Percentiles rank a stretch among this genome's conserved stretches.
Conservation (phyloP, 2,113 vertebrate species). For the Myotis brandtii region DNA sequence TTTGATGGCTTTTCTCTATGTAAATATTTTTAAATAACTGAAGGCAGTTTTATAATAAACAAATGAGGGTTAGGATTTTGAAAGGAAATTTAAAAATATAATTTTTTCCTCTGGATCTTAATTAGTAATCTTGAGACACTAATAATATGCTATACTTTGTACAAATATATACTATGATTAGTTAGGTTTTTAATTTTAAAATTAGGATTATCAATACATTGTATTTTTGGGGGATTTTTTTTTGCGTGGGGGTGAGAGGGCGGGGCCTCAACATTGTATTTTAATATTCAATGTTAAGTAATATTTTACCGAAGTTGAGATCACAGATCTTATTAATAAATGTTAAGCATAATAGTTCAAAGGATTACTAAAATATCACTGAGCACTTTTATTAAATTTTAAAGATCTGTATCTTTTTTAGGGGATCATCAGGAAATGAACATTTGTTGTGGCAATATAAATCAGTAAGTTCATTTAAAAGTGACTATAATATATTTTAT, state of each 20-base stretch:
- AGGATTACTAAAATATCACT: background rate
- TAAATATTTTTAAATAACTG: slow-evolving; percentile 25
- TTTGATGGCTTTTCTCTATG: slow-evolving; percentile 29
- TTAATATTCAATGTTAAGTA: slow-evolving; percentile 32
- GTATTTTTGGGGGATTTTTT: background rate
- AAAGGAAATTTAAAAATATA: background rate
- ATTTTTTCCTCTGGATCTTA: background rate
- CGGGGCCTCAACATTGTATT: background rate
- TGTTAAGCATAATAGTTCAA: background rate
- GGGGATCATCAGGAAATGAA: slow-evolving; percentile 26
- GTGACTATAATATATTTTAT: background rate
- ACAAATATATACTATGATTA: background rate
- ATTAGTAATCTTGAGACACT: background rate
- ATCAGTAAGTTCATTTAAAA: slow-evolving; percentile 47
- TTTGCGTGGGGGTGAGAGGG: no score
- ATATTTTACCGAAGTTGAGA: slow-evolving; percentile 13
- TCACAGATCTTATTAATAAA: slow-evolving; percentile 9
- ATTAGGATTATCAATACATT: background rate
- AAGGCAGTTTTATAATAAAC: background rate
- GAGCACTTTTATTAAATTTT: slow-evolving; percentile 26
- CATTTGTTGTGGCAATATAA: slow-evolving; percentile 49
- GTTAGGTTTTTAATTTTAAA: slow-evolving; percentile 35
- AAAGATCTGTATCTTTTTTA: slow-evolving; percentile 28
- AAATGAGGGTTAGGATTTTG: background rate
- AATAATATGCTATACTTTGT: slow-evolving; percentile 17